Percentiles rank a stretch among this genome's conserved stretches.
phyloP scores from a whole-genome alignment of 2,113 vertebrate genomes.

The Cromileptes altivelis region DNA sequence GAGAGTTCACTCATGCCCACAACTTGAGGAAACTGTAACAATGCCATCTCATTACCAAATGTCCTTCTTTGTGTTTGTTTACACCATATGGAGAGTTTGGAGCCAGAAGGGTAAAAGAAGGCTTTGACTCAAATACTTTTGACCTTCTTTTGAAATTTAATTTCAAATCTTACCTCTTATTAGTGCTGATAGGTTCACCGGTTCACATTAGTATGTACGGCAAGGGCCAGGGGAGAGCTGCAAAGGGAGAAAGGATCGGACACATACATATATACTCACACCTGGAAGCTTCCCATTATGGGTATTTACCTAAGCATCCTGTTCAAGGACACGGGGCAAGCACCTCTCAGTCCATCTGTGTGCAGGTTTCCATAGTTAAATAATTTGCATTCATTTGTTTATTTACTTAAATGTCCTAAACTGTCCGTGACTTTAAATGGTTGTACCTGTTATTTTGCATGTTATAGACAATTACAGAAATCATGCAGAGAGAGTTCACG shows the following conservation, averaged over 20 bases:
- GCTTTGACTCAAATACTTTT: slow-evolving; percentile 60
- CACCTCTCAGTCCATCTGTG: slow-evolving; percentile 33
- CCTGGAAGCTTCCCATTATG: slow-evolving; percentile 40
- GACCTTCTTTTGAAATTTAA: slow-evolving; percentile 63
- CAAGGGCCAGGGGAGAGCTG: slow-evolving; percentile 12
- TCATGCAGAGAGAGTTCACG: neutral
- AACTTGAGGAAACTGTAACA: slow-evolving; percentile 56
- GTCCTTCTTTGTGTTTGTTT: slow-evolving; percentile 70
- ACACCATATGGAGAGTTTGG: slow-evolving; percentile 70
- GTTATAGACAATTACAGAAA: slow-evolving; percentile 26
- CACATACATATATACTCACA: neutral
- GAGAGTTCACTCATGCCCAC: slow-evolving; percentile 42
- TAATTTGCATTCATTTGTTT: slow-evolving; percentile 51
- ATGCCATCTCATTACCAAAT: slow-evolving; percentile 67
- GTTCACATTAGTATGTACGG: slow-evolving; percentile 56
- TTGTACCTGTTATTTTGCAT: slow-evolving; percentile 15
- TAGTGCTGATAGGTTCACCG: slow-evolving; percentile 5
- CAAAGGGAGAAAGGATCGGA: slow-evolving; percentile 11
- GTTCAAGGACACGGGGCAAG: slow-evolving; percentile 42
- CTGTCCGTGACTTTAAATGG: neutral
- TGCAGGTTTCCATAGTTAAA: slow-evolving; percentile 15
- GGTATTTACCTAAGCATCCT: slow-evolving; percentile 26
- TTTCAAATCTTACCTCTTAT: slow-evolving; percentile 41
- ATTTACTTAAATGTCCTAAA: slow-evolving; percentile 20
- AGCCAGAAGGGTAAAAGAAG: slow-evolving; percentile 59